Evolutionary conservation across 1,140 invertebrate genomes (phyloP).

Genomic region (Leucophenga varia): DNA sequence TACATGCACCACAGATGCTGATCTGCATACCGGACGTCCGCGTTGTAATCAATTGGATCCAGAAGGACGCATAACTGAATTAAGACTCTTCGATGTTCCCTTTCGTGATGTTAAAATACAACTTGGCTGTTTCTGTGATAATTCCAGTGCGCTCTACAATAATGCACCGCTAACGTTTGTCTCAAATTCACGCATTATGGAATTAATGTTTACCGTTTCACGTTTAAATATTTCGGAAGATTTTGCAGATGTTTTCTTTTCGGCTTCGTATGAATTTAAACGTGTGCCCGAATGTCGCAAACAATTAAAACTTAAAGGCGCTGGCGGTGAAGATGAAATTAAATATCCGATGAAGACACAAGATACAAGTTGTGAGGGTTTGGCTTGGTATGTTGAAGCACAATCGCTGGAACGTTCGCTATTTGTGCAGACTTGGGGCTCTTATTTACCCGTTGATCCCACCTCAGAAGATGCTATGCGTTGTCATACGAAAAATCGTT

Average conservation of each 20-base stretch:
- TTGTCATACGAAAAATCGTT: constrained; percentile 65
- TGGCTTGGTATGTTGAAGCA: constrained; percentile 74
- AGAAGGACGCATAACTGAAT: constrained; percentile 60
- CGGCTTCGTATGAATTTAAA: constrained; percentile 68
- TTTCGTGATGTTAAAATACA: constrained; percentile 66
- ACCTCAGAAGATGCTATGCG: constrained; percentile 61
- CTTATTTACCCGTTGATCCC: constrained; percentile 59
- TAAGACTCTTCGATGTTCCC: constrained; percentile 66
- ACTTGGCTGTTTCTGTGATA: constrained; percentile 69
- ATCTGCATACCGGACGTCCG: constrained; percentile 69
- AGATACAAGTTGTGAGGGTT: constrained; percentile 69
- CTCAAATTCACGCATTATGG: constrained; percentile 64
- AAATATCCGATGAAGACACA: constrained; percentile 63
- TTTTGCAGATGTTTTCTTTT: constrained; percentile 68
- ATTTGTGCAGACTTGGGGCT: constrained; percentile 74
- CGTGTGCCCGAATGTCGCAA: constrained; percentile 66
- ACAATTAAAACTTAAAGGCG: constrained; percentile 63
- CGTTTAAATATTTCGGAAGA: constrained; percentile 71
- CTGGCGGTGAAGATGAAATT: constrained; percentile 64
- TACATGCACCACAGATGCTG: constrained; percentile 69
- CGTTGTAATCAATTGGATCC: constrained; percentile 59
- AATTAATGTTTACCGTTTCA: constrained; percentile 65
- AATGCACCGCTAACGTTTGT: constrained; percentile 64
- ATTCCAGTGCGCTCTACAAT: constrained; percentile 59
- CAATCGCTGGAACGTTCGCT: constrained; percentile 69